Base-by-base conservation (phyloP, 1,140 invertebrate species). In the Listronotus bonariensis region DNA sequence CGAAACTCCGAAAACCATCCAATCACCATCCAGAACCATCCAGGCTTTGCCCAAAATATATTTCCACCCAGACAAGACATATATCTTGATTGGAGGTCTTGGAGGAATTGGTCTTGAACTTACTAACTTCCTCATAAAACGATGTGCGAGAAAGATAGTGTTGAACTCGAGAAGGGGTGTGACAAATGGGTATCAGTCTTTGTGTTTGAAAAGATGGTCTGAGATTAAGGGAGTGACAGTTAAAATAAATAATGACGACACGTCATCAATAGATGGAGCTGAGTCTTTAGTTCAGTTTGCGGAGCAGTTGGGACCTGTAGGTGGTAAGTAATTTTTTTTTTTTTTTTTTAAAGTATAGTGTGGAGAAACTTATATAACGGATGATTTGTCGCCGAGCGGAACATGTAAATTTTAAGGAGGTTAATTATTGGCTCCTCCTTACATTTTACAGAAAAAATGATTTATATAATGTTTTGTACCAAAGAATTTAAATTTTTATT, bases 51-150 rank as follows among this genome's bases (percentile, higher is more conserved):
- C 93, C 31, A 84, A 90, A 64, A 90, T 91, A 1, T 91, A 92
- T 74, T 92, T 97, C 85, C 86, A 94, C 69, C 89, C 92, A 0
- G 84, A 89, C 20, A 94, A 96, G 76, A 87, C 86, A 11, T 98
- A 96, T 79, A 83, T 98, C 7, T 82, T 98, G 14, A 87, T 85
- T 65, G 89, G 96, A 52, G 96, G 96, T 68, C 84, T 98, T 1
- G 96, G 96, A 62, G 96, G 95, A 11, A 95, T 99, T 78, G 96
- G 96, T 42, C 81, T 98, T n/a, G 96, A 98, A 80, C 80, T 99
- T 48, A 87, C 89, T 17, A 85, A 95, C 60, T 99, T 96, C 95
- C 79, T 98, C 72, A 85, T 96, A 8, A 79, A 82, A 12, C 85
- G 95, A 45, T 95, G 96, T 8, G 95, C 92, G 3, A 88, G 83